Evolutionary conservation across 2,113 vertebrate genomes (phyloP).

Genomic region (Rhinopomastus cyanomelas): DNA sequence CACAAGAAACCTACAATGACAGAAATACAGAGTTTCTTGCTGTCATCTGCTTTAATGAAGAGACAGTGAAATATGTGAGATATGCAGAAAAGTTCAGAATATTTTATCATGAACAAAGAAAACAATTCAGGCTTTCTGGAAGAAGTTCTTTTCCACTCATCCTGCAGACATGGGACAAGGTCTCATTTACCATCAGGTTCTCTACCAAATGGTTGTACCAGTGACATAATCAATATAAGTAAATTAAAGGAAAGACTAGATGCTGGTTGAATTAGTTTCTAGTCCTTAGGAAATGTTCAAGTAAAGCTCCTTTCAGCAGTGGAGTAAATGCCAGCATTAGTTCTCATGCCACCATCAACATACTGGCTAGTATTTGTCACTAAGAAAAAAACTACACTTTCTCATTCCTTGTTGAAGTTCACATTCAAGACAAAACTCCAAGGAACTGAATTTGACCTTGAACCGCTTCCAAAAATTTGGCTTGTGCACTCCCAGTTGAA

Average conservation of each 20-base stretch:
- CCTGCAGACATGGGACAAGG: not conserved
- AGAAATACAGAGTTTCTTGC: not conserved
- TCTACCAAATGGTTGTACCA: not conserved
- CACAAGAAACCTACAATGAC: not conserved
- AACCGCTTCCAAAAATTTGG: constrained; percentile 45
- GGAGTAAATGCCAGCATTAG: not conserved
- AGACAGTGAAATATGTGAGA: not conserved
- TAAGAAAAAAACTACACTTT: not conserved
- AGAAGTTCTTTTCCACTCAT: not conserved
- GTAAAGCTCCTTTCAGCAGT: not conserved
- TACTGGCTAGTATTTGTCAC: not conserved
- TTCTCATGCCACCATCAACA: not conserved
- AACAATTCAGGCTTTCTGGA: not conserved
- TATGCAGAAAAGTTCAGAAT: rapidly evolving
- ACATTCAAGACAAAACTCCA: constrained; percentile 34
- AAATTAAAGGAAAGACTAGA: not conserved
- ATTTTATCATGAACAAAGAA: not conserved
- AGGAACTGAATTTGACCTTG: constrained; percentile 70
- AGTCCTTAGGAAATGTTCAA: not conserved
- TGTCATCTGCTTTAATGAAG: not conserved
- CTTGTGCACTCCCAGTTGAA: constrained; percentile 56
- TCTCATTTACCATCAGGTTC: not conserved
- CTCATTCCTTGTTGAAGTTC: constrained; percentile 12
- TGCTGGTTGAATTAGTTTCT: not conserved
- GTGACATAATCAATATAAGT: not conserved